A percentile compares a stretch with the other conserved stretches of the same genome.
phyloP scores from a whole-genome alignment of 1,140 invertebrate genomes.

The Dolichoris vasculosae region DNA sequence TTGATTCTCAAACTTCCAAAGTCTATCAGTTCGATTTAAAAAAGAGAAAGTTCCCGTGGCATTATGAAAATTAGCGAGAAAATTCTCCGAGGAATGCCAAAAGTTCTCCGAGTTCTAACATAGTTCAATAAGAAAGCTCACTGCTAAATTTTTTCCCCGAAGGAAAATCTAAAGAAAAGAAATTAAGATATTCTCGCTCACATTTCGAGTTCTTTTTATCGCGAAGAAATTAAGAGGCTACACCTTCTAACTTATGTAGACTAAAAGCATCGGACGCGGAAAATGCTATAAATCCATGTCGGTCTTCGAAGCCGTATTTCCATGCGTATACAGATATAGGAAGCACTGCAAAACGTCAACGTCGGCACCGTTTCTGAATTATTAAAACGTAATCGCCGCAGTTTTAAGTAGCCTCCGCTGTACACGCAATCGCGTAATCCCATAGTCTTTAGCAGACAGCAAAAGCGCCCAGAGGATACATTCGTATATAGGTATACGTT shows the following conservation, averaged over 20 bases:
- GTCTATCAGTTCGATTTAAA: background rate
- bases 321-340: background rate
- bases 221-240: slow-evolving; percentile 1
- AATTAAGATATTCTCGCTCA: background rate
- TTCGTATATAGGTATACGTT: background rate
- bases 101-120: background rate
- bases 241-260: background rate
- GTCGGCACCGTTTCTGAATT: slow-evolving; percentile 22
- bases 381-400: slow-evolving; percentile 48
- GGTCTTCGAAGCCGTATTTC: slow-evolving; percentile 20
- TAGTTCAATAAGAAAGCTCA: slow-evolving; percentile 5
- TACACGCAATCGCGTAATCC: slow-evolving; percentile 41
- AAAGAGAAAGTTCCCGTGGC: background rate
- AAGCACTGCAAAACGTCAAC: background rate
- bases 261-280: background rate
- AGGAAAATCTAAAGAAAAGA: background rate
- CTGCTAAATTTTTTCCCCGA: background rate
- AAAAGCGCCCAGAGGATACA: too few species aligned
- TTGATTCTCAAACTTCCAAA: background rate
- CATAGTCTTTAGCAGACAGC: slow-evolving; percentile 43
- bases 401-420: slow-evolving; percentile 40
- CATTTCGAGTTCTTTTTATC: background rate
- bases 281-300: slow-evolving; percentile 13
- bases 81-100: background rate
- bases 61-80: background rate